phyloP scores from a whole-genome alignment of 2,888 invertebrate species.

The Sussaba pulchella region DNA sequence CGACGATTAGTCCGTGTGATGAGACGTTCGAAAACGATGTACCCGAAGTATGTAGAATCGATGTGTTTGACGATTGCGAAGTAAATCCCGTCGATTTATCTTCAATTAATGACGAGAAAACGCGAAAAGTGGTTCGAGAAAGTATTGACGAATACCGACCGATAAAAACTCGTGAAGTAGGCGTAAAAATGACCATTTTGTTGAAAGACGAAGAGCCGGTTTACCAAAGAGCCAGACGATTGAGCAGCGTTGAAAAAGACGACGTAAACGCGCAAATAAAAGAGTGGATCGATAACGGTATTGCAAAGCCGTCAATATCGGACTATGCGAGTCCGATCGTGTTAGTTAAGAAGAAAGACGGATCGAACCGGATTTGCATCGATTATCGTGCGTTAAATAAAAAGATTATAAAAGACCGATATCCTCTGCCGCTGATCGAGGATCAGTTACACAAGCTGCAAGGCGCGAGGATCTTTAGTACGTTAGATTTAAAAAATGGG shows the following conservation, averaged over 20 bases:
- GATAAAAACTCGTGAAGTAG: constrained; percentile 57
- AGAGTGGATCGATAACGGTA: background rate
- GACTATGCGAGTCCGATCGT: constrained; percentile 72
- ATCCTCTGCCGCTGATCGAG: constrained; percentile 72
- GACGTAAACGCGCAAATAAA: constrained; percentile 1
- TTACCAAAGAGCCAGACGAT: background rate
- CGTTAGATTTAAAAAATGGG: constrained; percentile 71
- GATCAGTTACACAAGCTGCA: constrained; percentile 67
- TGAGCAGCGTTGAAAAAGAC: background rate
- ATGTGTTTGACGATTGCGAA: too few species aligned
- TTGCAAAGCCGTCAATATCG: constrained; percentile 62
- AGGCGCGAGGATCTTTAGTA: constrained; percentile 59
- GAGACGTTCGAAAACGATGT: too few species aligned
- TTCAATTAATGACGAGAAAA: too few species aligned
- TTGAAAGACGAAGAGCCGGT: constrained; percentile 8
- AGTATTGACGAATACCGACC: too few species aligned
- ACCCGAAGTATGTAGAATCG: too few species aligned
- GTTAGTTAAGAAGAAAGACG: constrained; percentile 69
- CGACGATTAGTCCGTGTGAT: too few species aligned
- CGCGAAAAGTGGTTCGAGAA: too few species aligned
- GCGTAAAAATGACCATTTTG: constrained; percentile 46
- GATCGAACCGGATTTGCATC: constrained; percentile 67
- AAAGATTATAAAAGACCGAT: constrained; percentile 68
- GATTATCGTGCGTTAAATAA: constrained; percentile 68
- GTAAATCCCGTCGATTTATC: too few species aligned